phyloP scores from a whole-genome alignment of 2,113 vertebrate species.

The Peucedramus taeniatus region DNA sequence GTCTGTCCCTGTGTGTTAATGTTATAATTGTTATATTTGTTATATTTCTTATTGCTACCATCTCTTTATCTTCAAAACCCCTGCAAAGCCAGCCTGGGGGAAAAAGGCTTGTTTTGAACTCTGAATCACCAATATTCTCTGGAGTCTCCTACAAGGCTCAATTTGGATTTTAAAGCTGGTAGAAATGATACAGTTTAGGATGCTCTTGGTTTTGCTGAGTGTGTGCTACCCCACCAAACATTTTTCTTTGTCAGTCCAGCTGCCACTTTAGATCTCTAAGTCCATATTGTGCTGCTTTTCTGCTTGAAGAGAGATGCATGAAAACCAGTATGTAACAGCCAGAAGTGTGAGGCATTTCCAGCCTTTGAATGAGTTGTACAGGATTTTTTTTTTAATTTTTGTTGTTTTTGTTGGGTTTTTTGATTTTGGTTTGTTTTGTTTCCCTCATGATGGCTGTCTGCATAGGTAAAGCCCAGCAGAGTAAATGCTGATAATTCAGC shows the following conservation, averaged over 20 bases:
- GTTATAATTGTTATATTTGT: not conserved
- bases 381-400: not conserved
- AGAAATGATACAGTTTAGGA: not conserved
- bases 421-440: not conserved
- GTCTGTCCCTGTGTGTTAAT: not conserved
- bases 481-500: not conserved
- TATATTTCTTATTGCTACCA: not conserved
- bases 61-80: not conserved
- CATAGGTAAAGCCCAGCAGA: not conserved
- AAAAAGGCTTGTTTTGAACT: not conserved
- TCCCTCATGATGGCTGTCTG: not conserved
- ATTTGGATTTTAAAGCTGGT: not conserved
- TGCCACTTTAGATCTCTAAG: not conserved
- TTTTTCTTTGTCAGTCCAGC: not conserved
- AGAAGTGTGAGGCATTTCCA: not conserved
- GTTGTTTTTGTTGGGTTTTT: fast-evolving
- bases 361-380: not conserved
- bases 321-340: not conserved
- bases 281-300: not conserved
- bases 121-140: not conserved
- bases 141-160: not conserved
- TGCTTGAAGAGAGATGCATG: not conserved
- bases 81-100: not conserved
- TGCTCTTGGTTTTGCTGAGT: not conserved
- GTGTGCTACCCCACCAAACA: not conserved